Percentiles rank a stretch among this genome's conserved stretches.
phyloP scores from a whole-genome alignment of 1,140 invertebrate species.

The Oncopeltus fasciatus region DNA sequence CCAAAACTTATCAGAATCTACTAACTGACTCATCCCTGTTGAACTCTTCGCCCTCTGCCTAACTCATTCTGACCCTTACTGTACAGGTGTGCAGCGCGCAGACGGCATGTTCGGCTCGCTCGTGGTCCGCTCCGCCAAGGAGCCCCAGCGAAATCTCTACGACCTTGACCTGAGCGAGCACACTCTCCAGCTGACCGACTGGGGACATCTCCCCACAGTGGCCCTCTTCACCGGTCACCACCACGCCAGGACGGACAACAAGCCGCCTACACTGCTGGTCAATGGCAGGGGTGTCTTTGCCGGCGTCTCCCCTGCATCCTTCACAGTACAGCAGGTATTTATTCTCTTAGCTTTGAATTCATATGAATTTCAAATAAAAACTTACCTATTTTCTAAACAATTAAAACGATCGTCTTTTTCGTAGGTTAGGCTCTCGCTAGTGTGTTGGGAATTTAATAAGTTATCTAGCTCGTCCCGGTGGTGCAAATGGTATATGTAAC shows the following conservation, averaged over 20 bases:
- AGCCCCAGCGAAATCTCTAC: conserved; percentile 41
- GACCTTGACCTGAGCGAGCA: conserved; percentile 58
- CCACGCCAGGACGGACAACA: conserved; percentile 62
- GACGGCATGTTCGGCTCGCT: conserved; percentile 68
- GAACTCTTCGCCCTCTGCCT: too few relatives aligned
- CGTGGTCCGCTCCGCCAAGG: conserved; percentile 45
- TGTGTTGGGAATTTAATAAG: too few relatives aligned
- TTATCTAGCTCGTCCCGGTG: too few relatives aligned
- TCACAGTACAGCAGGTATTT: conserved; percentile 29
- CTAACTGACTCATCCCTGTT: too few relatives aligned
- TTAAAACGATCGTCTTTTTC: too few relatives aligned
- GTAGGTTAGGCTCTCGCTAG: too few relatives aligned
- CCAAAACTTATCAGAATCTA: too few relatives aligned
- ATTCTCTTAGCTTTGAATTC: too few relatives aligned
- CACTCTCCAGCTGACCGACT: conserved; percentile 58
- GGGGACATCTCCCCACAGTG: conserved; percentile 53
- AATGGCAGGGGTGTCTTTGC: conserved; percentile 57
- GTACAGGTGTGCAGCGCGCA: conserved; percentile 55
- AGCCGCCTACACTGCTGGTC: conserved; percentile 42
- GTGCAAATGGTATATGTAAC: too few relatives aligned
- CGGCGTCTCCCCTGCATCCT: conserved; percentile 35
- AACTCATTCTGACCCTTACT: too few relatives aligned
- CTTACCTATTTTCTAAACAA: too few relatives aligned
- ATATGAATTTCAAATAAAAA: too few relatives aligned
- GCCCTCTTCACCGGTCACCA: conserved; percentile 61